Evolutionary conservation across 2,888 invertebrate species (phyloP).

Genomic region (Hypercompe scribonia): DNA sequence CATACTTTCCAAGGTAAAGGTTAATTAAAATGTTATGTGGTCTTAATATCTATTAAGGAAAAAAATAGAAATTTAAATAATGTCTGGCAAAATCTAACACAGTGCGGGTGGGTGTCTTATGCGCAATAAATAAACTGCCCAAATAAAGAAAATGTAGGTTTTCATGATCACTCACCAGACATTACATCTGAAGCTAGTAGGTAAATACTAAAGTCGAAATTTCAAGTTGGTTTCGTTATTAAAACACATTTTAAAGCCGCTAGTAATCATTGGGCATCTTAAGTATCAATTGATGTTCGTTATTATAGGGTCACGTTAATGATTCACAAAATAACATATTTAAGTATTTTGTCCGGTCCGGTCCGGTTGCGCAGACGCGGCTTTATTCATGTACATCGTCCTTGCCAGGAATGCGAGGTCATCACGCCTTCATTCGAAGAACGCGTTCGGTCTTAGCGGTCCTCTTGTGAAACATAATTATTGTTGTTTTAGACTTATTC

Average conservation of each 20-base stretch:
- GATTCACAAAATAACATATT: slow-evolving; percentile 45
- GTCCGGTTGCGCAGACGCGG: slow-evolving; percentile 49
- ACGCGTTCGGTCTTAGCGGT: slow-evolving; percentile 74
- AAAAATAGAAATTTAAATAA: neutral
- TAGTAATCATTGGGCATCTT: slow-evolving; percentile 44
- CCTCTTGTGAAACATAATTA: slow-evolving; percentile 77
- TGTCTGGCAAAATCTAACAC: neutral
- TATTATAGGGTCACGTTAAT: slow-evolving; percentile 50
- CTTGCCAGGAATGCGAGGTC: slow-evolving; percentile 86
- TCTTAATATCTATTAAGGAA: neutral
- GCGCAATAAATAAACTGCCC: neutral
- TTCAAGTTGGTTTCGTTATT: slow-evolving; percentile 36
- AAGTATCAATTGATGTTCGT: slow-evolving; percentile 40
- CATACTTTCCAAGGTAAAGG: slow-evolving; percentile 51
- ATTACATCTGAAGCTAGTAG: slow-evolving; percentile 17
- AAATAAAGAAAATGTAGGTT: neutral
- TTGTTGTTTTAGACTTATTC: slow-evolving; percentile 71
- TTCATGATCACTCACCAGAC: neutral
- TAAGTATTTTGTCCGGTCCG: slow-evolving; percentile 46
- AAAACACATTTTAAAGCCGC: slow-evolving; percentile 38
- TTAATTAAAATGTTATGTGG: slow-evolving; percentile 15
- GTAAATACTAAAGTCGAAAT: slow-evolving; percentile 22
- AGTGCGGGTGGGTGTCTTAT: neutral
- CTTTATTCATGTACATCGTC: slow-evolving; percentile 75
- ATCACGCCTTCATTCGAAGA: slow-evolving; percentile 76